Evolutionary conservation across 1,140 invertebrate species (phyloP), one percentile per base, ranked within the genome.

Genomic region (Mesaphorura yosii): DNA sequence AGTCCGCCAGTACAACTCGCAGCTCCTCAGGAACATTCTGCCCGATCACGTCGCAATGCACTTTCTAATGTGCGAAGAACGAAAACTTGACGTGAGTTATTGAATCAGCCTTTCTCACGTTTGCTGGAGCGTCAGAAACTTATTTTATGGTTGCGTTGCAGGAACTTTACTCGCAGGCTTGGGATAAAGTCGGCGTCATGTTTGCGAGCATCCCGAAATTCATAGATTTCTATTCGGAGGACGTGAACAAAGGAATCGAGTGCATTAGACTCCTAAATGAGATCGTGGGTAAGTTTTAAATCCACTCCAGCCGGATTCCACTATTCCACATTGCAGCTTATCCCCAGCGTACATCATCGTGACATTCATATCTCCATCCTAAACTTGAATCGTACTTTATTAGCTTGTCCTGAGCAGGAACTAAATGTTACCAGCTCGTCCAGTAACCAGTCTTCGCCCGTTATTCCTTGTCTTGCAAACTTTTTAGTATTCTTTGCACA

Each of bases 121-220:
- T 34, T 34, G 31, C 31, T 10, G 31, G n/a, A 34, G 10, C n/a
- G 10, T 34, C 10, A 34, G 10, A 12, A 10, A 34, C n/a, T 34
- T 34, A 34, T 10, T 34, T 34, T 10, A n/a, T 34, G 10, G 10
- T 39, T 20, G 17, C 48, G 64, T 71, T 70, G 19, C 65, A 94
- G 88, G 91, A 96, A 70, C 72, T 98, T 22, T 98, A 96, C 69
- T 91, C 91, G 14, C 87, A 96, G 66, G 86, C 84, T 58, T 84
- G 92, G 47, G 81, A 87, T 56, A 84, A 88, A 68, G 91, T 95
- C 26, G 92, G 89, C 1, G 92, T 98, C 0, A 86, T 98, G 79
- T 98, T 98, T 70, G 94, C 92, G 7, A 93, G 89, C 37, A 95
- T 98, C 56, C 90, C 94, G 2, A 98, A 98, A 73, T 98, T 98